Base-by-base conservation (phyloP, 2,113 vertebrate species). In the Perccottus glenii region DNA sequence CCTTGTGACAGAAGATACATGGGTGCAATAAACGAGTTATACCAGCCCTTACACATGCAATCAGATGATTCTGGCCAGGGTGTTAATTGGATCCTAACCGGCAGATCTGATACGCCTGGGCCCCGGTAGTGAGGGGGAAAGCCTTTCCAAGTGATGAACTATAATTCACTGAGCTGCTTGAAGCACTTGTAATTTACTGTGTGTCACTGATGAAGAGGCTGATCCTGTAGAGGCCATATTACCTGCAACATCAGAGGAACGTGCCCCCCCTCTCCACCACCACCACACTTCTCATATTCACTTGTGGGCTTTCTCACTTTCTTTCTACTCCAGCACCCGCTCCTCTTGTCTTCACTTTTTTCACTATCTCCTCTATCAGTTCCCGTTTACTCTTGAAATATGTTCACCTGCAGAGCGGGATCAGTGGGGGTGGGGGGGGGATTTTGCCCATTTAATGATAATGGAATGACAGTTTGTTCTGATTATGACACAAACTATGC, bases 31-130 rank as follows among this genome's bases (percentile, higher is more conserved):
- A 97, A 95, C 86, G 93, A 95, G 96, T 97, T 97, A 95, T 95
- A 95, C 94, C 94, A 92, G 94, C 94, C 94, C 89, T 91, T 95
- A 96, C 95, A 94, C 94, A 91, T 92, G 90, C 94, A 94, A 96
- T 98, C 96, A 96, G 96, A 97, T 98, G 96, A 95, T 96, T 96
- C 94, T 94, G 96, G 95, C 97, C 95, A 94, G 95, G 95, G 96
- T 98, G 95, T 98, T 99, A 98, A 99, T 98, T 99, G 96, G 96
- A 98, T 98, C 95, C 96, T 98, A 98, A 98, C 97, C 95, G 96
- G 95, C 95, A 96, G 95, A 98, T 99, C 96, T 98, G 96, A 96
- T 99, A 98, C 94, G 94, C 92, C 83, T 32, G 66, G 93, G 95
- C 93, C 93, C 94, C 93, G 93, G 90, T 95, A 94, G 94, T 96